phyloP scores from a whole-genome alignment of 2,113 vertebrate species.

The Austrofundulus limnaeus region DNA sequence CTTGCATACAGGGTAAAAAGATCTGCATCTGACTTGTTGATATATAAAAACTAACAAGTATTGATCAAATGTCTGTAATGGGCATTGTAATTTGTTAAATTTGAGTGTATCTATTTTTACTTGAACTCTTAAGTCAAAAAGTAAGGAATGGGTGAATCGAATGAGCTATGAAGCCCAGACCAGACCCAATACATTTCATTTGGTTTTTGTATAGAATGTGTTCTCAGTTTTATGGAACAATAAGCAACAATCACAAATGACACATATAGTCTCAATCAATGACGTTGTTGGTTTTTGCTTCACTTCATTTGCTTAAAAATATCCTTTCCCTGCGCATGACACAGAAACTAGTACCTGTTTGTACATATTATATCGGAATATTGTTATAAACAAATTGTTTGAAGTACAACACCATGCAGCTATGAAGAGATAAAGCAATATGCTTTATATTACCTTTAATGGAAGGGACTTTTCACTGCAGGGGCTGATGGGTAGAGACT shows the following conservation, averaged over 20 bases:
- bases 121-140: background rate
- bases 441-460: conserved; percentile 86
- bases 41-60: background rate
- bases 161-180: background rate
- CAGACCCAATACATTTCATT: background rate
- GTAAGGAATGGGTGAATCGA: background rate
- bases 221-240: too few species aligned
- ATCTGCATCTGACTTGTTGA: background rate
- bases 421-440: background rate
- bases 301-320: background rate
- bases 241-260: background rate
- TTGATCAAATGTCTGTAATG: background rate
- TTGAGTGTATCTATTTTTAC: background rate
- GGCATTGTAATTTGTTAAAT: background rate
- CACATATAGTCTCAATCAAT: background rate
- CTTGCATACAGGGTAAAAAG: background rate
- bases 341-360: background rate
- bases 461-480: conserved; percentile 87
- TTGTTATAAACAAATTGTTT: background rate
- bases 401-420: background rate
- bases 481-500: conserved; percentile 93
- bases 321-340: background rate
- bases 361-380: background rate
- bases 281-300: background rate
- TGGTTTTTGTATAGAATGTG: background rate